Conservation (phyloP, 2,888 invertebrate genomes). For the Gasteruption jaculator region DNA sequence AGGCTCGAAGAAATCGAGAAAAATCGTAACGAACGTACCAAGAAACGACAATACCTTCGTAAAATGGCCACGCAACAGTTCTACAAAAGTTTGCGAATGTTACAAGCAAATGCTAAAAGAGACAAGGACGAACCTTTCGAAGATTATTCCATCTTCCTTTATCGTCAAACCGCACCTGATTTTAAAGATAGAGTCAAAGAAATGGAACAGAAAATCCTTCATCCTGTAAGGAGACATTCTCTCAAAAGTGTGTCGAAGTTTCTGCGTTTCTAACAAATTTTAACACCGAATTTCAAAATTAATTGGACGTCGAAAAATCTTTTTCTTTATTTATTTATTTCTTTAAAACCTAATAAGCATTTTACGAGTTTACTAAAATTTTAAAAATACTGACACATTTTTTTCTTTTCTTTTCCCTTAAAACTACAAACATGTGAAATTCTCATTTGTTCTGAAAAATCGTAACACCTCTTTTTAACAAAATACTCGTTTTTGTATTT, state of each 20-base stretch:
- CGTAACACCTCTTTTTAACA: no score
- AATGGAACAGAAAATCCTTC: conserved; percentile 70
- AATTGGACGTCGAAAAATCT: no score
- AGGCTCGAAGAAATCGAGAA: conserved; percentile 70
- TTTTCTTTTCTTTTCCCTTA: no score
- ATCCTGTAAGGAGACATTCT: conserved; percentile 61
- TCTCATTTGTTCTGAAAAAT: no score
- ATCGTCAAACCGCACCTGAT: conserved; percentile 78
- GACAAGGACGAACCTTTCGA: conserved; percentile 67
- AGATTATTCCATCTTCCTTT: conserved; percentile 80
- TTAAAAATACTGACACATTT: no score
- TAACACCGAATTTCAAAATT: no score
- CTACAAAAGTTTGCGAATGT: conserved; percentile 79
- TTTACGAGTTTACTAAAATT: no score
- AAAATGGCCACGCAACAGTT: conserved; percentile 78
- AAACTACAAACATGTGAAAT: no score
- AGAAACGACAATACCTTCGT: conserved; percentile 64
- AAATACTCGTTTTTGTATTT: not conserved
- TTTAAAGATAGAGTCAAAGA: conserved; percentile 82
- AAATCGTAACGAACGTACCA: conserved; percentile 63
- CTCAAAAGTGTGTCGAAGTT: conserved; percentile 10
- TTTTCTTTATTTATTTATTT: no score
- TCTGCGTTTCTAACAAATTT: not conserved
- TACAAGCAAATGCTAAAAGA: conserved; percentile 71
- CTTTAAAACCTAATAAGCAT: no score